Base-by-base conservation (phyloP, 2,888 invertebrate genomes). In the Watsonalla cultraria region DNA sequence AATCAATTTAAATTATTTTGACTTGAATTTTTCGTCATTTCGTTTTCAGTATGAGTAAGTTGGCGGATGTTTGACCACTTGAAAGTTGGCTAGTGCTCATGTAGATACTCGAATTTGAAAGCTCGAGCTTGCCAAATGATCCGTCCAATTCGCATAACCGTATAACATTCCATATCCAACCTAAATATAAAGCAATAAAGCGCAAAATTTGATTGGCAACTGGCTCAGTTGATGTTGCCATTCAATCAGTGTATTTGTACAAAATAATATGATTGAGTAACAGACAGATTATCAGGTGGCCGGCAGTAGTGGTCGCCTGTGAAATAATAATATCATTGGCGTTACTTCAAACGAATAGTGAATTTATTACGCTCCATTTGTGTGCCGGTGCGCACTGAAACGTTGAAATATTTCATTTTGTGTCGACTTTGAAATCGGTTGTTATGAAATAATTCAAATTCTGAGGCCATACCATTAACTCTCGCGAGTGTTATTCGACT, bases 291-390 rank as follows among this genome's bases (percentile, higher is more conserved):
- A 66, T 70, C 64, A 62, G 64, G 55, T 57, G 55, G 53, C 58
- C 57, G 62, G 61, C 59, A 62, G 59, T 62, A 58, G 59, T 58
- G 57, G 57, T 63, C 54, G 62, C 48, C 65, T 67, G 66, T 71
- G 65, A 71, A 74, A 70, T 61, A 71, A 70, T 61, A 71, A 73
- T 64, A 68, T 65, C 62, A 70, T 73, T 72, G 68, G 65, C 62
- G 62, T 74, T 72, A 66, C 66, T 69, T 65, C 62, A 61, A 75
- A 63, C 66, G 59, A 70, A 72, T 66, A 64, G 66, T 64, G 66
- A 74, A 79, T 80, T 82, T 77, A 77, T 76, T 81, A 81, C 81
- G 84, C 82, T 81, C 83, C 70, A 82, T 71, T 83, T 81, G 70
- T 73, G 74, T 67, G 66, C 68, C 66, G 70, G 70, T 78, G 81